phyloP scores from a whole-genome alignment of 1,140 invertebrate species.

The Latrodectus geometricus region DNA sequence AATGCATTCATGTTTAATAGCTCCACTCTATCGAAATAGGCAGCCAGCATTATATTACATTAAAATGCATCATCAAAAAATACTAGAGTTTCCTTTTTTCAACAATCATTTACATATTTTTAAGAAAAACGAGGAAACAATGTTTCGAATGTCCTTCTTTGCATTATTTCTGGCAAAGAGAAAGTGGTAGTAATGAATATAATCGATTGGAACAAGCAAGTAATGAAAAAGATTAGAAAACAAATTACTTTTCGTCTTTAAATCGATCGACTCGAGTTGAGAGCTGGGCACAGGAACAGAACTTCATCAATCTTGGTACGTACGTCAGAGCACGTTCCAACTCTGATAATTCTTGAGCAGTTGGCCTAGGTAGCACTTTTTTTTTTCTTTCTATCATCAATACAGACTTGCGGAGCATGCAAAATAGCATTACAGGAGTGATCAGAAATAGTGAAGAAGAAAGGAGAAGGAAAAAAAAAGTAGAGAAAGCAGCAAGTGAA shows the following conservation, averaged over 20 bases:
- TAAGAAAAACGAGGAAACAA: not conserved
- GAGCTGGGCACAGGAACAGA: not conserved
- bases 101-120: not conserved
- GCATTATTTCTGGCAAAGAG: too few relatives aligned
- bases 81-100: not conserved
- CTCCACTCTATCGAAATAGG: too few relatives aligned
- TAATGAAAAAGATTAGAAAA: not conserved
- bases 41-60: not conserved
- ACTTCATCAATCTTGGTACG: not conserved
- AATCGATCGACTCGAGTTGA: not conserved
- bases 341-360: not conserved
- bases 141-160: too few relatives aligned
- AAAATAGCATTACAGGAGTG: constrained; percentile 18
- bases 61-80: not conserved
- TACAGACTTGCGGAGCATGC: constrained; percentile 2
- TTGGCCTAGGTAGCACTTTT: not conserved
- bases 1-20: too few relatives aligned
- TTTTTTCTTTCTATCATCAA: not conserved
- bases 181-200: not conserved
- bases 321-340: not conserved
- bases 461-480: too few relatives aligned
- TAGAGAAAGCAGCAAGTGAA: constrained; percentile 27
- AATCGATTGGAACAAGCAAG: not conserved
- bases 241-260: not conserved
- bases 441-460: not conserved